Conservation (phyloP, 2,797 vertebrate genomes). For the Hyperoplus lanceolatus region DNA sequence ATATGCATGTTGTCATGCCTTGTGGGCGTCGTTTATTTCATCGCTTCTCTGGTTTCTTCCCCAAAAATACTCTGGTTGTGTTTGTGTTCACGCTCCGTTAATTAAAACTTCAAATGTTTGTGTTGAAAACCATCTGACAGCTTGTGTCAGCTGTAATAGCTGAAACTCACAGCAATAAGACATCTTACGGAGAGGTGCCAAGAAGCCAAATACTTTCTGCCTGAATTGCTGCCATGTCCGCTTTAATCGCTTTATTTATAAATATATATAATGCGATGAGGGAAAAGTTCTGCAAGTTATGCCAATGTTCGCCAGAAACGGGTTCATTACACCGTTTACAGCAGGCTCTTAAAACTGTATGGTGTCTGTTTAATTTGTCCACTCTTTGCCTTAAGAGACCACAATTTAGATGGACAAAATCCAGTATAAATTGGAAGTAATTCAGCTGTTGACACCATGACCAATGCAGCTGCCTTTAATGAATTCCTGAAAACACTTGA, state of each 20-base stretch:
- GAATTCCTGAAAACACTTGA: slow-evolving; percentile 59
- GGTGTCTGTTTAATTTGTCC: not conserved
- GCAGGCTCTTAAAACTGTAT: not conserved
- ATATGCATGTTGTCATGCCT: too few relatives aligned
- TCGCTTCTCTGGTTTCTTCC: not conserved
- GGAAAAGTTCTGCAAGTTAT: not conserved
- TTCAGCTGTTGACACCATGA: slow-evolving; percentile 5
- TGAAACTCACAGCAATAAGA: too few relatives aligned
- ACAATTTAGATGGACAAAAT: not conserved
- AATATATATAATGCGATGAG: not conserved
- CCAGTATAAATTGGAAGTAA: not conserved
- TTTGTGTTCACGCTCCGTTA: not conserved
- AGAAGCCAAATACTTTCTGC: not conserved
- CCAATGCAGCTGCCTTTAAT: slow-evolving; percentile 31
- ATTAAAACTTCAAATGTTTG: not conserved
- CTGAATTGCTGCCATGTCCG: not conserved
- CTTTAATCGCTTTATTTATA: not conserved
- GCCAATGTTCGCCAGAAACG: not conserved
- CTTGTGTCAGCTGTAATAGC: too few relatives aligned
- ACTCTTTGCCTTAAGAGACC: not conserved
- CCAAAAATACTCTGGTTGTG: not conserved
- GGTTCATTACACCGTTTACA: not conserved
- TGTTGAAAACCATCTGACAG: not conserved
- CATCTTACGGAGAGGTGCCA: not conserved
- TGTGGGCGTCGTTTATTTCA: not conserved